Evolutionary conservation across 2,888 invertebrate genomes (phyloP).

Genomic region (Spodoptera picta): DNA sequence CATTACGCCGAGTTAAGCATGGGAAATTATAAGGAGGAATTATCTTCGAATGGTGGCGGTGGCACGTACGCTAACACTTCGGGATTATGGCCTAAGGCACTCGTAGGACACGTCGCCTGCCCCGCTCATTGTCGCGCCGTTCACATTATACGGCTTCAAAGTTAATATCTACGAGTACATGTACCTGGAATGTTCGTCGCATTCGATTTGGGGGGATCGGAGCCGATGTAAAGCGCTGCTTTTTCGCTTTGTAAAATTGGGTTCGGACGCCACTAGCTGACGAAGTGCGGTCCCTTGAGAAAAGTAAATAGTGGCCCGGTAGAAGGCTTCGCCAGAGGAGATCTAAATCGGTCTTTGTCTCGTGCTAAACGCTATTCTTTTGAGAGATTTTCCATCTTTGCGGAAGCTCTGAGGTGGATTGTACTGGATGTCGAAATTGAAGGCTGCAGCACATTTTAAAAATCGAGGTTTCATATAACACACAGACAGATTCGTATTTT

Average conservation of each 20-base stretch:
- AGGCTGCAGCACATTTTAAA: conserved; percentile 67
- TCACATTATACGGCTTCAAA: conserved; percentile 66
- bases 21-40: conserved; percentile 87
- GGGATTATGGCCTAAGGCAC: conserved; percentile 78
- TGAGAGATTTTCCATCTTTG: conserved; percentile 86
- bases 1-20: conserved; percentile 87
- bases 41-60: conserved; percentile 82
- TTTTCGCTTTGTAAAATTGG: conserved; percentile 74
- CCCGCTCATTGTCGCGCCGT: conserved; percentile 67
- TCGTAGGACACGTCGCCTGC: conserved; percentile 71
- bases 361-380: conserved; percentile 85
- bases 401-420: conserved; percentile 74
- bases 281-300: conserved; percentile 76
- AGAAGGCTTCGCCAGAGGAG: conserved; percentile 77
- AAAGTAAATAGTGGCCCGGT: conserved; percentile 84
- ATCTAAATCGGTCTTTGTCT: conserved; percentile 87
- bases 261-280: conserved; percentile 72
- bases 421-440: conserved; percentile 79
- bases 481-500: conserved; percentile 7
- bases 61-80: conserved; percentile 79
- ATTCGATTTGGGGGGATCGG: conserved; percentile 59
- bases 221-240: conserved; percentile 61
- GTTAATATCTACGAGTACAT: conserved; percentile 57
- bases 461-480: conserved; percentile 53
- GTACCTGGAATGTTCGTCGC: conserved; percentile 67